These are phyloP conservation scores for Pocillopora meandrina DNA, from an alignment of 92 coral and sea anemone species.

Conservation along the genomic window DNA sequence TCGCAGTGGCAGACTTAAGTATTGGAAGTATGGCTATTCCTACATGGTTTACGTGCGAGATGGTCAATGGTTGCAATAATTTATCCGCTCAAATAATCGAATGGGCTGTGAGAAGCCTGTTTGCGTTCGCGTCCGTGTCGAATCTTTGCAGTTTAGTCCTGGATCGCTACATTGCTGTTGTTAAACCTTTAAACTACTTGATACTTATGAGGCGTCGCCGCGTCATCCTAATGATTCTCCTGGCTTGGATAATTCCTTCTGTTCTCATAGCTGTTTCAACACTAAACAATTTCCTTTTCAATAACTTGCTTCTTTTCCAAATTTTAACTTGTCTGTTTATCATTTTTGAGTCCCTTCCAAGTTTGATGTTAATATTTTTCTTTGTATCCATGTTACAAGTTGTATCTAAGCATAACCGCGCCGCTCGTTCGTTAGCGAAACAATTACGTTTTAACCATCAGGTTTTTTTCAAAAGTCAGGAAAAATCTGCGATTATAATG, in stretches of 20 bases:
- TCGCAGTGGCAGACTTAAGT: no score
- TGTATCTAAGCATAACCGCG: background rate
- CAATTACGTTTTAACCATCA: constrained; percentile 10
- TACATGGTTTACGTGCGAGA: no score
- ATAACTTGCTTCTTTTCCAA: background rate
- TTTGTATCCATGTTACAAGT: background rate
- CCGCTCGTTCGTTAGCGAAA: background rate
- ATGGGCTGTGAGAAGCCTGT: background rate
- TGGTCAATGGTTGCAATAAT: no score
- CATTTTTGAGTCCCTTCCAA: background rate
- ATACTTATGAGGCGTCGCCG: background rate
- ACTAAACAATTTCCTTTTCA: background rate
- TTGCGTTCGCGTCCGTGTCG: background rate
- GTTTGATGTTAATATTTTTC: background rate
- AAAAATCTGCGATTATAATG: background rate
- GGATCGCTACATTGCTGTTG: constrained; percentile 11
- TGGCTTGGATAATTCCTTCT: background rate
- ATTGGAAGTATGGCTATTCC: no score
- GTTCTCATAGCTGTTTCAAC: background rate
- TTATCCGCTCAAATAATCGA: no score
- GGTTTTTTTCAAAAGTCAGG: background rate
- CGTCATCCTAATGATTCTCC: background rate
- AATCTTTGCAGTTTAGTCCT: constrained; percentile 2
- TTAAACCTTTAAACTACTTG: constrained; percentile 1
- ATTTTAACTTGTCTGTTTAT: background rate